A percentile compares a stretch with the other conserved stretches of the same genome.
Evolutionary conservation across 2,113 vertebrate species (phyloP).

Genomic region (Stigmatopora argus): DNA sequence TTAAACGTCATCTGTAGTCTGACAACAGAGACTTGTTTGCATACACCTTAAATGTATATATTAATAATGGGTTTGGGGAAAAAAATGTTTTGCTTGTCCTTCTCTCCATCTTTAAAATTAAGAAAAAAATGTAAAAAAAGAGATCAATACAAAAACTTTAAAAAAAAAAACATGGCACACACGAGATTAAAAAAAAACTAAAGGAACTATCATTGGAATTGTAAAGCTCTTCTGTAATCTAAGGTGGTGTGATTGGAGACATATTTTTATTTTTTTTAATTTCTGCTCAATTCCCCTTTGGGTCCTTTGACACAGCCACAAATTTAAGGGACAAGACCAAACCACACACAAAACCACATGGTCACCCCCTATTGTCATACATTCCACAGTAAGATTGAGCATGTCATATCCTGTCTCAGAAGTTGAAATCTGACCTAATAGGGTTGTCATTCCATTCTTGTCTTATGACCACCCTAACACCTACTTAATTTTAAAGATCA

Average conservation of each 20-base stretch:
- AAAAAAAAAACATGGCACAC: too few species aligned
- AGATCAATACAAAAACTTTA: not conserved
- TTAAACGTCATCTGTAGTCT: constrained; percentile 18
- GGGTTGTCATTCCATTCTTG: constrained; percentile 40
- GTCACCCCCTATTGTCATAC: constrained; percentile 40
- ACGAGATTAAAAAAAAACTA: not conserved
- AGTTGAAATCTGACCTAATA: constrained; percentile 52
- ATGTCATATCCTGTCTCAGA: constrained; percentile 68
- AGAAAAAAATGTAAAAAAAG: not conserved
- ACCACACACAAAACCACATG: constrained; percentile 12
- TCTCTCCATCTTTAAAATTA: too few species aligned
- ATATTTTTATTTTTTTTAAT: too few species aligned
- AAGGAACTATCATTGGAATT: not conserved
- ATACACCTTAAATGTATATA: too few species aligned
- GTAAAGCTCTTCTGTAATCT: not conserved
- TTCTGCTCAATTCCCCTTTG: not conserved
- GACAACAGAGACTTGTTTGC: too few species aligned
- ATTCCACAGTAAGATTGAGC: constrained; percentile 61
- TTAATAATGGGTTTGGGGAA: too few species aligned
- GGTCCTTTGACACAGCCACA: not conserved
- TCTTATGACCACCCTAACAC: not conserved
- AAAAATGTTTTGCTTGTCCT: too few species aligned
- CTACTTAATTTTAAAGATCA: not conserved
- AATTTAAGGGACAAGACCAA: constrained; percentile 4
- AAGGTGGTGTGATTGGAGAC: not conserved